Evolutionary conservation across 1,140 invertebrate genomes (phyloP).

Genomic region (Protaetia brevitarsis): DNA sequence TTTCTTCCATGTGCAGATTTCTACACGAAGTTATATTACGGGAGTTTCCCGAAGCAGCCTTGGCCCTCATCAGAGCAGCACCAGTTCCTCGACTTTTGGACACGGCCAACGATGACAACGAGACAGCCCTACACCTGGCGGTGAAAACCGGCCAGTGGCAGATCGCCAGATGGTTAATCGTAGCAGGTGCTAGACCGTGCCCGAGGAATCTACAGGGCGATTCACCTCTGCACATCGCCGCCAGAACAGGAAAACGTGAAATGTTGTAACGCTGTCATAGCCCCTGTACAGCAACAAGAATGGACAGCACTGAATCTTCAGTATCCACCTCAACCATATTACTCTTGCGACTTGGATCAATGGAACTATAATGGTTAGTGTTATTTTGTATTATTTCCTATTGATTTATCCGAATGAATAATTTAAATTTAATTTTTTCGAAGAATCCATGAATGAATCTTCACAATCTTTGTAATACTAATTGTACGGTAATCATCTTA

Average conservation of each 20-base stretch:
- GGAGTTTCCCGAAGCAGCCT: conserved; percentile 62
- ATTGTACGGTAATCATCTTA: no score
- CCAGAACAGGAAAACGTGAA: conserved; percentile 59
- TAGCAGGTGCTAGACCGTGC: conserved; percentile 63
- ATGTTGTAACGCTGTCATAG: conserved; percentile 62
- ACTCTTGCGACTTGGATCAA: conserved; percentile 64
- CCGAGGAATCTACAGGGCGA: conserved; percentile 63
- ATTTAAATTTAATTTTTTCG: no score
- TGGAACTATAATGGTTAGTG: conserved; percentile 76
- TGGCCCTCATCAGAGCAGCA: conserved; percentile 61
- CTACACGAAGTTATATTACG: conserved; percentile 75
- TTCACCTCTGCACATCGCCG: conserved; percentile 69
- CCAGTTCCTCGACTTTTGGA: conserved; percentile 67
- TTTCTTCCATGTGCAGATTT: conserved; percentile 53
- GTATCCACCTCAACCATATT: conserved; percentile 47
- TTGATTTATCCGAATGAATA: neutral
- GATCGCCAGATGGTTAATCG: conserved; percentile 64
- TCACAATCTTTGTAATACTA: no score
- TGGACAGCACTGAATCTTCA: conserved; percentile 49
- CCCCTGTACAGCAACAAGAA: conserved; percentile 57
- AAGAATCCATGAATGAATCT: no score
- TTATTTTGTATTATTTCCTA: neutral
- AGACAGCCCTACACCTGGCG: conserved; percentile 72
- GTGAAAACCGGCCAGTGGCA: conserved; percentile 64
- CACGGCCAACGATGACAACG: conserved; percentile 64